These are phyloP conservation scores for Calcarius lapponicus DNA, from an alignment of 2,797 vertebrate species.

Conservation along the genomic window DNA sequence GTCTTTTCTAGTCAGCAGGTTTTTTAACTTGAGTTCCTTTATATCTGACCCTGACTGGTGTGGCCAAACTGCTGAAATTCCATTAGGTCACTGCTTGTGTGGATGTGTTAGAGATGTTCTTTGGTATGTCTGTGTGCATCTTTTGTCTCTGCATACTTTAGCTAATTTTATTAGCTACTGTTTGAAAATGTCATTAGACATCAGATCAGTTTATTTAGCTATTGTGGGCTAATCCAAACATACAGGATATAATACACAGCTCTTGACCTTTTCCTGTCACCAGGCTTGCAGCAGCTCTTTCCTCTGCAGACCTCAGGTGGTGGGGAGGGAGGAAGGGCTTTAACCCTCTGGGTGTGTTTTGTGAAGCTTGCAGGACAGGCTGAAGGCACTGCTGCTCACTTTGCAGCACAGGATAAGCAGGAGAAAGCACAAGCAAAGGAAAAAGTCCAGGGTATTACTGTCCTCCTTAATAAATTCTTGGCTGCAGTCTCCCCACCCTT, in stretches of 20 bases:
- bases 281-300: not conserved
- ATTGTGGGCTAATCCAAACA: constrained; percentile 36
- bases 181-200: constrained; percentile 49
- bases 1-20: not conserved
- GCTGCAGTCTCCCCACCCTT: not conserved
- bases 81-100: not conserved
- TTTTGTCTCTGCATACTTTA: not conserved
- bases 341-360: not conserved
- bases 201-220: constrained; percentile 56
- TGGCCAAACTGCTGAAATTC: not conserved
- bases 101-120: not conserved
- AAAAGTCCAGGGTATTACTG: not conserved
- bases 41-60: not conserved
- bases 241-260: not conserved
- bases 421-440: not conserved
- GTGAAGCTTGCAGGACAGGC: not conserved
- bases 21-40: not conserved
- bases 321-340: not conserved
- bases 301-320: not conserved
- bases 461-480: not conserved
- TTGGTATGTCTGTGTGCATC: not conserved
- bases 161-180: constrained; percentile 21
- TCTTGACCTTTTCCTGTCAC: constrained; percentile 22
- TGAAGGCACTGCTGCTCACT: not conserved
- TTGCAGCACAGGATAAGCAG: not conserved